Conservation (phyloP, 35 echinoderm and acorn worm genomes). For the Lytechinus variegatus region DNA sequence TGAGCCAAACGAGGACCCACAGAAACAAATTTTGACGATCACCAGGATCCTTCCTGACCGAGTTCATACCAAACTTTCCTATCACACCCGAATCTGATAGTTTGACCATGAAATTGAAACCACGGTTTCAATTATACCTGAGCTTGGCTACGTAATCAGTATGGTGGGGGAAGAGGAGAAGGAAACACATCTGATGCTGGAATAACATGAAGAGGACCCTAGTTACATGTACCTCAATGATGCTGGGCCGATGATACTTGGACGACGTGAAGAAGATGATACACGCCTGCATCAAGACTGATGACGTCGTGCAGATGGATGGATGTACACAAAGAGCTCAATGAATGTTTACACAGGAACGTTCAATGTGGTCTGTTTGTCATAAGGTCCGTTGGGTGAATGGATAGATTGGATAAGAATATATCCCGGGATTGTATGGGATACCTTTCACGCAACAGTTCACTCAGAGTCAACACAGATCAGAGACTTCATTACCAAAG, state of each 20-base stretch:
- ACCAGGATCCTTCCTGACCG: too few species aligned
- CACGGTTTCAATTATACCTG: too few species aligned
- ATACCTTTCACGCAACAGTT: neutral
- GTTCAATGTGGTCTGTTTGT: conserved; percentile 2
- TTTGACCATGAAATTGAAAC: too few species aligned
- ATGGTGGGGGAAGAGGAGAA: too few species aligned
- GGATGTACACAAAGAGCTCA: neutral
- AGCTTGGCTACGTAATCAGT: too few species aligned
- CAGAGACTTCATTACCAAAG: neutral
- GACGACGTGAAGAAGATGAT: conserved; percentile 1
- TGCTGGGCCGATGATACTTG: neutral
- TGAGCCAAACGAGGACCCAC: too few species aligned
- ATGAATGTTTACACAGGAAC: neutral
- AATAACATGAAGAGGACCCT: too few species aligned
- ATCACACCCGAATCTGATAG: too few species aligned
- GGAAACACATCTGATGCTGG: too few species aligned
- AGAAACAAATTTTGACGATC: too few species aligned
- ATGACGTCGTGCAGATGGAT: neutral
- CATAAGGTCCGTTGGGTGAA: neutral
- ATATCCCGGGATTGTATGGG: neutral
- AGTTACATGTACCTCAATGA: neutral
- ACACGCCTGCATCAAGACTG: neutral
- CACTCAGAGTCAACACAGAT: neutral
- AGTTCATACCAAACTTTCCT: too few species aligned
- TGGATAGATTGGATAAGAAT: neutral